Base-by-base conservation (phyloP, 2,888 invertebrate species). In the Eretmocerus hayati region DNA sequence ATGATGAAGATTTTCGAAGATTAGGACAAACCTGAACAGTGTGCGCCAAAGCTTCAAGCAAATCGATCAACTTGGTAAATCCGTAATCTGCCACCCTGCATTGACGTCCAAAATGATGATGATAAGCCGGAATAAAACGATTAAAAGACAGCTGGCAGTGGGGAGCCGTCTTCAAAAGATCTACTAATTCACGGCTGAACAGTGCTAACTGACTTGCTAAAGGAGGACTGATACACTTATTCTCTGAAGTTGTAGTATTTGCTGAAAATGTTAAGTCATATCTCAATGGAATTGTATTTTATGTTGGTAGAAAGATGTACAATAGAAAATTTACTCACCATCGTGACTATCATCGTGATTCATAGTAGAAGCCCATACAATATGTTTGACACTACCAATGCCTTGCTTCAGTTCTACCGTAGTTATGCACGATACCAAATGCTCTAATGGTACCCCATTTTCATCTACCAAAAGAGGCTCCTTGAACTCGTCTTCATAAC, bases 71-170 rank as follows among this genome's bases (percentile, higher is more conserved):
- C 70, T 91, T 91, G 0, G 90, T 90, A 65, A 89, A 94, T n/a
- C 96, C 96, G 67, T 94, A 96, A 74, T 94, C 92, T 6, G 94
- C 90, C 1, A 96, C 93, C 44, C 93, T 82, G 68, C 94, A 94
- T 71, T 96, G 95, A 26, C 91, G 81, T 0, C 94, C 93, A 71
- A 94, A 96, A 72, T 94, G 94, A 72, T 93, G 93, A 69, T 96
- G 95, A 74, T 95, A 96, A 2, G 91, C 87, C 2, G 95, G 95
- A 61, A 95, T 93, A 57, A 95, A 88, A 63, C 90, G 88, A 70
- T 76, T 82, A 67, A 89, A 85, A 4, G 85, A 81, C 72, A 96
- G 81, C 48, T 87, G 85, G 62, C 90, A 88, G 56, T 84, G 81
- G 0, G 90, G 85, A 19, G 84, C 84, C 42, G 85, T 87, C 62